phyloP scores from a whole-genome alignment of 1,140 invertebrate species.

The Pinna nobilis region DNA sequence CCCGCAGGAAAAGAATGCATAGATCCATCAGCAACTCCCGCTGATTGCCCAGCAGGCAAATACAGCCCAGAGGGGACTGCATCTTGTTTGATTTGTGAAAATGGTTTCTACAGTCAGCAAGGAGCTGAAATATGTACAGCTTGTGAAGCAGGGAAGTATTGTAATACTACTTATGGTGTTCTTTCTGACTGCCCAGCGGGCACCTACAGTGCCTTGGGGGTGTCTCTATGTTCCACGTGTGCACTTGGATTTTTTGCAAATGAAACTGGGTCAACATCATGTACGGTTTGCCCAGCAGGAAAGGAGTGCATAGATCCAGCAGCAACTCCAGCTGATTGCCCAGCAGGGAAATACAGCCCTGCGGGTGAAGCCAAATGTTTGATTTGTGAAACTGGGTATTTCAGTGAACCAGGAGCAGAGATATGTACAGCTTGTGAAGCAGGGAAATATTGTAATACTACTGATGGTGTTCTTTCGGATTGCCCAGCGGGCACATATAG shows the following conservation, averaged over 20 bases:
- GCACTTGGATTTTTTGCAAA: constrained; percentile 44
- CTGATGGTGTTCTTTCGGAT: constrained; percentile 11
- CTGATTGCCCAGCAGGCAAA: constrained; percentile 54
- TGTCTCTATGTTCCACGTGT: constrained; percentile 37
- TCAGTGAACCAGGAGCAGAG: constrained; percentile 5
- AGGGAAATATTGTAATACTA: constrained; percentile 53
- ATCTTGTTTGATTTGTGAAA: constrained; percentile 59
- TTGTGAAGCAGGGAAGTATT: constrained; percentile 65
- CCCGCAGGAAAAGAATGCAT: constrained; percentile 56
- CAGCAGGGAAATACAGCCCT: constrained; percentile 52
- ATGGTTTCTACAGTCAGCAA: constrained; percentile 45
- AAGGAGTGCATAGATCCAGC: constrained; percentile 31
- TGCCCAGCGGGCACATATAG: constrained; percentile 15
- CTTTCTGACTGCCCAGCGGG: constrained; percentile 47
- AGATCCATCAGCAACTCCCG: constrained; percentile 48
- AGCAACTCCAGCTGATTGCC: constrained; percentile 49
- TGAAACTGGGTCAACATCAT: constrained; percentile 24
- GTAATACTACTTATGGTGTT: too few relatives aligned
- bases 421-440: constrained; percentile 51
- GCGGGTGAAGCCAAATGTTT: constrained; percentile 46
- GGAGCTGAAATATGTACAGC: too few relatives aligned
- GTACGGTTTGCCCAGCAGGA: constrained; percentile 49
- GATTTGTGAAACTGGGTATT: too few relatives aligned
- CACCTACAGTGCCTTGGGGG: constrained; percentile 50
- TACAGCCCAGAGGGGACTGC: constrained; percentile 56